These are phyloP conservation scores for Apaloderma vittatum DNA, from an alignment of 2,113 vertebrate species.

Conservation along the genomic window DNA sequence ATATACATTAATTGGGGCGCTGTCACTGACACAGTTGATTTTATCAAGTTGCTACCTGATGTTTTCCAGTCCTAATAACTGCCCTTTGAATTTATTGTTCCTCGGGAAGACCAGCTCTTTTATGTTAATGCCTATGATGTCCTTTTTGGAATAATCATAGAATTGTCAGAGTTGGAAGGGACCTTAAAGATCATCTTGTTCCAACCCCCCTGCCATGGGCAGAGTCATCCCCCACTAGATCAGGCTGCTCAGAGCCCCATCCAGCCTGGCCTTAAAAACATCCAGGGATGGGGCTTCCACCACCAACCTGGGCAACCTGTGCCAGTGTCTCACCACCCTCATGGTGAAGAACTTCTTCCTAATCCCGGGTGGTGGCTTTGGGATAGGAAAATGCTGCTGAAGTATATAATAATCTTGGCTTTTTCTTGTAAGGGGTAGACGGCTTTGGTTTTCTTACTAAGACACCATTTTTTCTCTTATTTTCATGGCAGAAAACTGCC, in stretches of 20 bases:
- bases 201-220: too few species aligned
- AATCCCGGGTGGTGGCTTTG: background rate
- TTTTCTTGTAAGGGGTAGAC: accelerated
- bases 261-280: too few species aligned
- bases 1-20: background rate
- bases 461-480: background rate
- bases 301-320: too few species aligned
- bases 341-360: too few species aligned
- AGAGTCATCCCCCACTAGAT: too few species aligned
- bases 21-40: background rate
- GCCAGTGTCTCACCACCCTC: too few species aligned
- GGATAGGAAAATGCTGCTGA: background rate
- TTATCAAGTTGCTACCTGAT: background rate
- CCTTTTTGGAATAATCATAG: background rate
- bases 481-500: background rate
- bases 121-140: background rate
- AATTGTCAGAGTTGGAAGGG: too few species aligned
- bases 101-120: background rate
- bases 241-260: too few species aligned
- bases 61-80: background rate
- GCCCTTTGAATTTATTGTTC: background rate
- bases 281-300: too few species aligned
- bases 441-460: background rate
- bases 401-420: background rate
- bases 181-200: too few species aligned